Percentiles rank a stretch among this genome's conserved stretches.
Conservation (phyloP, 35 echinoderm and acorn worm species). For the Ptychodera flava region DNA sequence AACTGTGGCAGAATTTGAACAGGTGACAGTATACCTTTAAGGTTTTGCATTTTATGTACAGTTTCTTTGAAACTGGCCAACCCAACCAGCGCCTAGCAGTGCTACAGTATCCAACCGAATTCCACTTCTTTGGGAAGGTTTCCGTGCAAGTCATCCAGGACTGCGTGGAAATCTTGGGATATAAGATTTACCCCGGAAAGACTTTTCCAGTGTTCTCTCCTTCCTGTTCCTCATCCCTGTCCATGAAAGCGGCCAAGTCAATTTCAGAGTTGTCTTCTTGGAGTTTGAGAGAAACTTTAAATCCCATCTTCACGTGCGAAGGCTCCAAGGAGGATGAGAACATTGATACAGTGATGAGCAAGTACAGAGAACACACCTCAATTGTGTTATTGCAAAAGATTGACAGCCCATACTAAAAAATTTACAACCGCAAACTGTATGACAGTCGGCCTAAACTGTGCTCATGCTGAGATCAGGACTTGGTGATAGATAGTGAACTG, state of each 20-base stretch:
- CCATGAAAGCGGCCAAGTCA: neutral
- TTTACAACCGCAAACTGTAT: neutral
- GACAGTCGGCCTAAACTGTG: too few relatives aligned
- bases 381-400: neutral
- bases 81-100: neutral
- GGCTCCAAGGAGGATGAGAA: too few relatives aligned
- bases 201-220: neutral
- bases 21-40: too few relatives aligned
- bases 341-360: neutral
- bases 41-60: too few relatives aligned
- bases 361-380: neutral
- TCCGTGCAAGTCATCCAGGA: neutral
- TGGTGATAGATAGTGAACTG: too few relatives aligned
- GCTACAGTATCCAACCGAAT: neutral
- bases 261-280: too few relatives aligned
- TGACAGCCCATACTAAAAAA: too few relatives aligned
- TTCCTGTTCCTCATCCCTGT: neutral
- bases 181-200: neutral
- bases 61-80: neutral
- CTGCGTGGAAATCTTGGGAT: neutral
- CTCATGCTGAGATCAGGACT: too few relatives aligned
- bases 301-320: too few relatives aligned
- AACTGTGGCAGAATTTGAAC: too few relatives aligned
- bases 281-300: too few relatives aligned
- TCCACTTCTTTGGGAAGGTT: neutral